phyloP scores from a whole-genome alignment of 1,140 invertebrate species.

The Trigoniulus corallinus region DNA sequence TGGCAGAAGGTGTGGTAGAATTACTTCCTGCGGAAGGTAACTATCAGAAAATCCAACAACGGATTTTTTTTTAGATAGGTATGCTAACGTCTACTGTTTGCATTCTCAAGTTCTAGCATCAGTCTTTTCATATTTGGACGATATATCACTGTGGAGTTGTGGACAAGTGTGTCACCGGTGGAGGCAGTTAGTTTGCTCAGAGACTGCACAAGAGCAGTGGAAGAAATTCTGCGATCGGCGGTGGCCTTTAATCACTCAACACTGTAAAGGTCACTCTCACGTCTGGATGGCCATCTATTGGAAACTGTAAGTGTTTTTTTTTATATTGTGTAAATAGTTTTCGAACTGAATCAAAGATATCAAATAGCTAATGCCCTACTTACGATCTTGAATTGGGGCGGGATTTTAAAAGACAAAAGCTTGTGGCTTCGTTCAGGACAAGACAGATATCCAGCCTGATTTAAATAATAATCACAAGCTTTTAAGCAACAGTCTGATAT shows the following conservation, averaged over 20 bases:
- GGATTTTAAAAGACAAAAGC: too few relatives aligned
- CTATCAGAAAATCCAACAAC: too few relatives aligned
- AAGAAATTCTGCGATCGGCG: conserved; percentile 47
- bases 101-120: conserved; percentile 52
- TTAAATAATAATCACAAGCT: too few relatives aligned
- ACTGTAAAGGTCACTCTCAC: conserved; percentile 32
- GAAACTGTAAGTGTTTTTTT: conserved; percentile 30
- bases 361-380: too few relatives aligned
- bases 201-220: conserved; percentile 59
- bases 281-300: conserved; percentile 60
- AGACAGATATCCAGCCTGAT: too few relatives aligned
- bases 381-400: too few relatives aligned
- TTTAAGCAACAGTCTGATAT: too few relatives aligned
- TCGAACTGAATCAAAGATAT: too few relatives aligned
- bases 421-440: too few relatives aligned
- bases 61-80: neutral
- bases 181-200: conserved; percentile 55
- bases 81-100: neutral
- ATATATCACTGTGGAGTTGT: conserved; percentile 72
- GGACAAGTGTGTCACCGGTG: conserved; percentile 71
- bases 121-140: conserved; percentile 77
- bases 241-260: conserved; percentile 68
- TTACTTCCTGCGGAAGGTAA: conserved; percentile 46
- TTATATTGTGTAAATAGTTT: too few relatives aligned
- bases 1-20: conserved; percentile 32